Percentiles rank a stretch among this genome's conserved stretches.
phyloP scores from a whole-genome alignment of 2,888 invertebrate species.

The Phyto melanocephala region DNA sequence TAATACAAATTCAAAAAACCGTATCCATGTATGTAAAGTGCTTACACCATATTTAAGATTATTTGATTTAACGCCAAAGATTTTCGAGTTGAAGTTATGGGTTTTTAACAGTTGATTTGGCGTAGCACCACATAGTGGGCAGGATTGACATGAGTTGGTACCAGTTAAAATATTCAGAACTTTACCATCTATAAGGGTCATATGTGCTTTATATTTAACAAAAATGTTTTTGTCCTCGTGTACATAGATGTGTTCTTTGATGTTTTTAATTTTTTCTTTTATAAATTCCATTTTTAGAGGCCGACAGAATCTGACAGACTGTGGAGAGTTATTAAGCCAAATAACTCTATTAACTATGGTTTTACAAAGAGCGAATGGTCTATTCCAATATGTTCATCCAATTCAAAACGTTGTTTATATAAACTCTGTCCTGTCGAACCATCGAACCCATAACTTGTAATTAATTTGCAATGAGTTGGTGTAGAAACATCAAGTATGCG shows the following conservation, averaged over 20 bases:
- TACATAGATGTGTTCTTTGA: slow-evolving; percentile 10
- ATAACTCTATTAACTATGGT: background rate
- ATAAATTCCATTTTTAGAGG: slow-evolving; percentile 23
- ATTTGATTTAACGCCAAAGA: background rate
- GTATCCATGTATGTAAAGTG: slow-evolving; percentile 42
- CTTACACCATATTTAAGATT: slow-evolving; percentile 29
- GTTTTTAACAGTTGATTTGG: no score
- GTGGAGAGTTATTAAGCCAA: slow-evolving; percentile 14
- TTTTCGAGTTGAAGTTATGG: no score
- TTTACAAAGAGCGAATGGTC: background rate
- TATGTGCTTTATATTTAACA: background rate
- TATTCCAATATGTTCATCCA: background rate
- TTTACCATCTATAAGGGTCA: slow-evolving; percentile 8
- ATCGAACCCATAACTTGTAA: slow-evolving; percentile 7
- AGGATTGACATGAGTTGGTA: background rate
- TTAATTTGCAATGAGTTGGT: background rate
- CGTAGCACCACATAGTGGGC: background rate
- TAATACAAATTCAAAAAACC: slow-evolving; percentile 50
- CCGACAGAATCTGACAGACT: slow-evolving; percentile 8
- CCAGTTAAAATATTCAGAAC: slow-evolving; percentile 2
- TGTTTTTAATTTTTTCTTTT: background rate
- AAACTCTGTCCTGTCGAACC: background rate
- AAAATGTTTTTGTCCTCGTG: background rate
- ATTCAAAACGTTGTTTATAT: slow-evolving; percentile 6
- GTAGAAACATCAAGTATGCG: background rate